These are phyloP conservation scores for Batillaria attramentaria DNA, from an alignment of 1,140 invertebrate genomes.

Conservation along the genomic window DNA sequence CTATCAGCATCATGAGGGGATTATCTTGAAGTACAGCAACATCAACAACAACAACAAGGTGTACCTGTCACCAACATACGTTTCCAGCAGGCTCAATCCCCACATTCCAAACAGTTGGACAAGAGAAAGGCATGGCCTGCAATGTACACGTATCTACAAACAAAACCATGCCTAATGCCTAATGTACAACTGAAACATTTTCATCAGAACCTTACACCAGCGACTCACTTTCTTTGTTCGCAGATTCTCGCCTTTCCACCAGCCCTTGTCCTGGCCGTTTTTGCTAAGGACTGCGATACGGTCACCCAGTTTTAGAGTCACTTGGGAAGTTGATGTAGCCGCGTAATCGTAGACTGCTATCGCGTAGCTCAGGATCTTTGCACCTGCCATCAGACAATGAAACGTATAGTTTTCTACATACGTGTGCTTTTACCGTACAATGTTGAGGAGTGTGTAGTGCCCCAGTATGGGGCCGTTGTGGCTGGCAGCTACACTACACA, in stretches of 20 bases:
- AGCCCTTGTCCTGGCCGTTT: constrained; percentile 84
- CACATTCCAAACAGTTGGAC: background rate
- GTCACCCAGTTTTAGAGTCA: constrained; percentile 84
- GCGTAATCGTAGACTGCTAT: constrained; percentile 72
- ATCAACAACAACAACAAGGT: too few relatives aligned
- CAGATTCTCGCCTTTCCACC: constrained; percentile 87
- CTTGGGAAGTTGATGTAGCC: constrained; percentile 80
- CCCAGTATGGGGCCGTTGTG: too few relatives aligned
- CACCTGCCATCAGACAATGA: constrained; percentile 35
- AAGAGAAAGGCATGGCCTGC: background rate
- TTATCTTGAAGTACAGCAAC: too few relatives aligned
- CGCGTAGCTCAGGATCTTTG: constrained; percentile 70
- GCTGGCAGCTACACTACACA: too few relatives aligned
- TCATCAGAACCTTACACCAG: background rate
- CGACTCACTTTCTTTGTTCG: constrained; percentile 76
- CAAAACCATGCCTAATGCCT: background rate
- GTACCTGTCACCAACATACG: too few relatives aligned
- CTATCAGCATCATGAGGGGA: too few relatives aligned
- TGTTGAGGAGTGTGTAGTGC: too few relatives aligned
- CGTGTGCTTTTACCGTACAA: too few relatives aligned
- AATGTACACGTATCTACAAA: background rate
- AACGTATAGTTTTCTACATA: too few relatives aligned
- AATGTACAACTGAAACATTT: background rate
- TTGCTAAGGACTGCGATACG: constrained; percentile 84
- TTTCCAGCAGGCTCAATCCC: too few relatives aligned